phyloP scores from a whole-genome alignment of 2,888 invertebrate genomes.

The Odontothrips loti region DNA sequence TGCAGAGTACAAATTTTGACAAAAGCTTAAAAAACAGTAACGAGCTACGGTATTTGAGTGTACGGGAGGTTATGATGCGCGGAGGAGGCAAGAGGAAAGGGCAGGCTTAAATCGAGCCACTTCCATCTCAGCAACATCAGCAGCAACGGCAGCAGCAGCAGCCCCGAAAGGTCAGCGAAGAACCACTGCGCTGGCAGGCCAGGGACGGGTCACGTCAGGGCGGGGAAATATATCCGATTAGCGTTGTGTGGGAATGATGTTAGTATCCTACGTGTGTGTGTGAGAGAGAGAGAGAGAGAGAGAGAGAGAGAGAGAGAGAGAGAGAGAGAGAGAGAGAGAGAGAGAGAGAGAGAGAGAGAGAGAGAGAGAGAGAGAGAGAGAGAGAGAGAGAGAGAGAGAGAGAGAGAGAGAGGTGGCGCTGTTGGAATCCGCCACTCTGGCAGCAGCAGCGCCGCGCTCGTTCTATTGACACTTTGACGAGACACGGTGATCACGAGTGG shows the following conservation, averaged over 20 bases:
- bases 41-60: no score
- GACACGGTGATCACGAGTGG: neutral
- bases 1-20: no score
- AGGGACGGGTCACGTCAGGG: no score
- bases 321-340: neutral
- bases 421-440: neutral
- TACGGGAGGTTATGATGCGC: no score
- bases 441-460: neutral
- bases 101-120: no score
- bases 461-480: constrained; percentile 18
- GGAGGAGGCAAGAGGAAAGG: no score
- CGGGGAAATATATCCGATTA: neutral
- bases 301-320: neutral
- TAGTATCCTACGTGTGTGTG: neutral
- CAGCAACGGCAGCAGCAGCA: no score
- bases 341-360: neutral
- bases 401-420: neutral
- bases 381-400: neutral
- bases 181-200: no score
- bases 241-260: neutral
- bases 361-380: neutral
- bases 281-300: neutral
- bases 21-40: no score
- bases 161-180: no score
- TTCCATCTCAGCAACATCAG: no score